phyloP scores from a whole-genome alignment of 2,888 invertebrate genomes.

The Xiphydria camelus region DNA sequence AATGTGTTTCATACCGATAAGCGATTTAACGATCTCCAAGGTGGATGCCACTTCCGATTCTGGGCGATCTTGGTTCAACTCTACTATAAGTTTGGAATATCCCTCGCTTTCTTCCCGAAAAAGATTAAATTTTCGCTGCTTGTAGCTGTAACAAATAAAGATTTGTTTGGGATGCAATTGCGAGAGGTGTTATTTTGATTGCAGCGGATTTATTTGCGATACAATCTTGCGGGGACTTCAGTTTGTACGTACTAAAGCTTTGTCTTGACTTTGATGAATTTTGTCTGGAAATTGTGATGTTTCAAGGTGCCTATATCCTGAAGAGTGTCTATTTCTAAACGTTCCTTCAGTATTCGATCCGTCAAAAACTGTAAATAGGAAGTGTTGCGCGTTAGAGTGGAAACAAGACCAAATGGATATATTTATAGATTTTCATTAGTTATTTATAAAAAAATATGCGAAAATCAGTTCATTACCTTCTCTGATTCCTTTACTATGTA shows the following conservation, averaged over 20 bases:
- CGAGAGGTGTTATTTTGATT: not conserved
- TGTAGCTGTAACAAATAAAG: slow-evolving; percentile 75
- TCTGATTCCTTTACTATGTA: slow-evolving; percentile 79
- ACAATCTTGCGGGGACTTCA: not conserved
- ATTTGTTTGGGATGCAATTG: not conserved
- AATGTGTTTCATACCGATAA: slow-evolving; percentile 73
- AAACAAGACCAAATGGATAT: too few species aligned
- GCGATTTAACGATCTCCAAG: slow-evolving; percentile 87
- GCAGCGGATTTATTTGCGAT: too few species aligned
- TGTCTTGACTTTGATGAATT: slow-evolving; percentile 97
- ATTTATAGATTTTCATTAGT: too few species aligned
- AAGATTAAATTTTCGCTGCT: slow-evolving; percentile 98
- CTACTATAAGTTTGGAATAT: slow-evolving; percentile 93
- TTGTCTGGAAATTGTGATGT: slow-evolving; percentile 88
- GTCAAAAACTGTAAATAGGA: slow-evolving; percentile 65
- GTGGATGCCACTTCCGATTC: slow-evolving; percentile 66
- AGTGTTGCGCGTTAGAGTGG: slow-evolving; percentile 5
- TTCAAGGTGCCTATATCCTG: slow-evolving; percentile 90
- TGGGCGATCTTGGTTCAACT: slow-evolving; percentile 83
- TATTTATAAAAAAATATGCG: too few species aligned
- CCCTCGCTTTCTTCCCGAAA: slow-evolving; percentile 99
- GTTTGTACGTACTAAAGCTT: slow-evolving; percentile 87
- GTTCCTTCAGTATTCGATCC: slow-evolving; percentile 86
- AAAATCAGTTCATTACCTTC: slow-evolving; percentile 60
- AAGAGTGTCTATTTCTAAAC: slow-evolving; percentile 90